Base-by-base conservation (phyloP, 2,888 invertebrate species). In the Sycophila texana region DNA sequence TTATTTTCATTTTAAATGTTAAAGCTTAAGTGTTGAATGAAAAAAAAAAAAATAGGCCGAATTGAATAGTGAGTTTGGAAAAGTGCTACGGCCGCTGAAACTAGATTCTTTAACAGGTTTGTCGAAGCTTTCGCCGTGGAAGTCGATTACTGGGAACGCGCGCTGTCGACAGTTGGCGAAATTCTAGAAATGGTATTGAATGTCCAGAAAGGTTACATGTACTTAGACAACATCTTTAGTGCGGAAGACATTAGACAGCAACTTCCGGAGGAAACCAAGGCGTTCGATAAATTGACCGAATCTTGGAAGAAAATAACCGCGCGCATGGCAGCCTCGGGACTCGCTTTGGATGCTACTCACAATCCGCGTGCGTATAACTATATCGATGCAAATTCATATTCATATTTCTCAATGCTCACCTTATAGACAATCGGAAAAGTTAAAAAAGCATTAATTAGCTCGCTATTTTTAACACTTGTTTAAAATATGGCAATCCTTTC, bases 171-270 rank as follows among this genome's bases (percentile, higher is more conserved):
- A 81, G 94, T 97, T 12, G 93, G 95, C 80, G 97, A 97, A 90
- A 95, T 95, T 71, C 92, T 97, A 61, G 97, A 97, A 91, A 92
- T 94, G 86, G 92, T 95, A 22, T 91, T 97, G n/a, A 92, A 93
- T 86, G 96, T 97, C 0, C 98, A 98, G 91, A 92, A 96, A 39
- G 95, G 96, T 82, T 98, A 96, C 93, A 91, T 97, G 82, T 97
- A 97, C 89, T 91, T 97, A 65, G 97, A 97, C 93, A 97, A 95
- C 88, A 97, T 97, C 88, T 97, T 97, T 91, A 92, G 92, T 82
- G 96, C 96, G 0, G 97, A 97, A 90, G 97, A 97, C 88, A 97
- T 97, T 78, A 92, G 95, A 80, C 95, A 95, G 84, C 97, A 97
- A 89, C 90, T 97, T 73, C 97, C 97, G 0, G 91, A 91, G 76